These are phyloP conservation scores for Xenopus tropicalis DNA, from an alignment of 2,113 vertebrate genomes.

Conservation along the genomic window UCB_Xtro_10.0 CM004444.2:131312501-131313000, in stretches of 20 bases:
- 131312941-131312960: conserved; percentile 79
- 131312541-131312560: conserved; percentile 17
- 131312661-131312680: conserved; percentile 56
- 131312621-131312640: conserved; percentile 49
- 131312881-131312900: conserved; percentile 69
- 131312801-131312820: conserved; percentile 54
- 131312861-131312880: conserved; percentile 63
- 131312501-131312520: not conserved
- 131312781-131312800: conserved; percentile 57
- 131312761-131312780: conserved; percentile 55
- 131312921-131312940: conserved; percentile 65
- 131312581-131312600: conserved; percentile 19
- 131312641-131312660: conserved; percentile 49
- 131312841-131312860: conserved; percentile 58
- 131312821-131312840: conserved; percentile 48
- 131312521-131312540: conserved; percentile 25
- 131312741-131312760: conserved; percentile 56
- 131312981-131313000: conserved; percentile 88
- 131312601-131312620: conserved; percentile 30
- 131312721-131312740: conserved; percentile 57
- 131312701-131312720: conserved; percentile 55
- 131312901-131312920: conserved; percentile 67
- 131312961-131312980: conserved; percentile 85
- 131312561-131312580: conserved; percentile 29
- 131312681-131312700: conserved; percentile 50